These are phyloP conservation scores for Sebastes nivosus DNA, from an alignment of 2,797 vertebrate genomes.

Conservation along the genomic window DNA sequence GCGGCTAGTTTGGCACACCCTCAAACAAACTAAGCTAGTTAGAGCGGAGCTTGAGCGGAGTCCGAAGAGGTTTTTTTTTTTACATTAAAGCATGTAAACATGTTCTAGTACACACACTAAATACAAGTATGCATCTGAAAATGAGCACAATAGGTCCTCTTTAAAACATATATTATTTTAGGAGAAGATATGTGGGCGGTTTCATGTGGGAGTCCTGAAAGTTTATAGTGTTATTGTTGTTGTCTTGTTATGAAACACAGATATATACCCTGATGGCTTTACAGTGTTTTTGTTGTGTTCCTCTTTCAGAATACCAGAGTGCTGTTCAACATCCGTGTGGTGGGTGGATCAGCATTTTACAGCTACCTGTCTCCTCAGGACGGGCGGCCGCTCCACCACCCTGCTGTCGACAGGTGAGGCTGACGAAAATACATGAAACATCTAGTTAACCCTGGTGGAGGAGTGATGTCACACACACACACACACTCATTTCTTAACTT, in stretches of 20 bases:
- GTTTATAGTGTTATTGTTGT: not conserved
- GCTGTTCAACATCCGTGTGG: conserved; percentile 90
- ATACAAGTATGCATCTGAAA: not conserved
- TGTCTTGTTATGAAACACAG: not conserved
- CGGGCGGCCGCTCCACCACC: conserved; percentile 89
- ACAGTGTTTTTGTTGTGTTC: not conserved
- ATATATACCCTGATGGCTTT: not conserved
- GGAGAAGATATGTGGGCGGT: not conserved
- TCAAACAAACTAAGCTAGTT: too few relatives aligned
- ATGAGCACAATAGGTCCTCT: not conserved
- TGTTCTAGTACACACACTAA: too few relatives aligned
- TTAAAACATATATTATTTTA: not conserved
- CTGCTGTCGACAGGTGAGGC: conserved; percentile 91
- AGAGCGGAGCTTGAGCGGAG: too few relatives aligned
- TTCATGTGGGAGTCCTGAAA: not conserved
- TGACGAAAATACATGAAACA: not conserved
- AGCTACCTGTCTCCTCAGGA: conserved; percentile 92
- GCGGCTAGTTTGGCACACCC: too few relatives aligned
- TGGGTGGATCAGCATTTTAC: conserved; percentile 83
- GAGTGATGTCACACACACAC: not conserved
- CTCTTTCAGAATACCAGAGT: conserved; percentile 82
- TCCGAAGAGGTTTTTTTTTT: too few relatives aligned
- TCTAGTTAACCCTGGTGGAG: not conserved
- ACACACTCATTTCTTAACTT: not conserved
- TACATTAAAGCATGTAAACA: too few relatives aligned